A percentile compares a stretch with the other conserved stretches of the same genome.
Conservation (phyloP, 2,888 invertebrate genomes). For the Plebejus anna region DNA sequence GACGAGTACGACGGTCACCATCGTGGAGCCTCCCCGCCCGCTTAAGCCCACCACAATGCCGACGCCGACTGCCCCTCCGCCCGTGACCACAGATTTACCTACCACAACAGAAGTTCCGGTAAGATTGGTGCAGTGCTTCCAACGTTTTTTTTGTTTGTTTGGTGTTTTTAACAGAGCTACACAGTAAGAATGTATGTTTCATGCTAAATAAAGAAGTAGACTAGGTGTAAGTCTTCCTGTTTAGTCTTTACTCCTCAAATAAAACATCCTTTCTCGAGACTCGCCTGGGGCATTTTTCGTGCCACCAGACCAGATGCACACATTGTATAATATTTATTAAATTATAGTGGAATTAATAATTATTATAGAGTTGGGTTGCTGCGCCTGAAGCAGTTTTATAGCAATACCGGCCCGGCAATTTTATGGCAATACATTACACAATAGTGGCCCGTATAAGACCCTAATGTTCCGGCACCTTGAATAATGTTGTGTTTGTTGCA, state of each 20-base stretch:
- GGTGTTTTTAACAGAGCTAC: neutral
- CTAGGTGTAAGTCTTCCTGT: too few species aligned
- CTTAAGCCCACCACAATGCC: neutral
- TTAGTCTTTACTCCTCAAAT: too few species aligned
- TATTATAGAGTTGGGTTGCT: too few species aligned
- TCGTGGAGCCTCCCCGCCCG: constrained; percentile 29
- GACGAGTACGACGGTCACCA: constrained; percentile 24
- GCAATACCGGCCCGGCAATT: too few species aligned
- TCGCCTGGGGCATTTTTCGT: too few species aligned
- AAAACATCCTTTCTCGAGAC: too few species aligned
- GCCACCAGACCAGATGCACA: too few species aligned
- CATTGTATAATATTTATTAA: too few species aligned
- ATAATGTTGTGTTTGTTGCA: constrained; percentile 41
- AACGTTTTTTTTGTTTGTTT: neutral
- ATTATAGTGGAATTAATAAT: too few species aligned
- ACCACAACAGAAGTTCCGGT: constrained; percentile 36
- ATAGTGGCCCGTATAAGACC: too few species aligned
- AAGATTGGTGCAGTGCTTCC: constrained; percentile 29
- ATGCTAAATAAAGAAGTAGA: neutral
- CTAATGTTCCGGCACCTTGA: neutral
- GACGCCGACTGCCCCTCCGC: constrained; percentile 33
- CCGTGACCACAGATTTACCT: constrained; percentile 33
- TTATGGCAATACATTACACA: too few species aligned
- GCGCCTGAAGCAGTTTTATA: too few species aligned
- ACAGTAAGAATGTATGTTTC: neutral